These are phyloP conservation scores for Lacerta bilineata DNA, from an alignment of 2,797 vertebrate genomes.

Conservation along the genomic window DNA sequence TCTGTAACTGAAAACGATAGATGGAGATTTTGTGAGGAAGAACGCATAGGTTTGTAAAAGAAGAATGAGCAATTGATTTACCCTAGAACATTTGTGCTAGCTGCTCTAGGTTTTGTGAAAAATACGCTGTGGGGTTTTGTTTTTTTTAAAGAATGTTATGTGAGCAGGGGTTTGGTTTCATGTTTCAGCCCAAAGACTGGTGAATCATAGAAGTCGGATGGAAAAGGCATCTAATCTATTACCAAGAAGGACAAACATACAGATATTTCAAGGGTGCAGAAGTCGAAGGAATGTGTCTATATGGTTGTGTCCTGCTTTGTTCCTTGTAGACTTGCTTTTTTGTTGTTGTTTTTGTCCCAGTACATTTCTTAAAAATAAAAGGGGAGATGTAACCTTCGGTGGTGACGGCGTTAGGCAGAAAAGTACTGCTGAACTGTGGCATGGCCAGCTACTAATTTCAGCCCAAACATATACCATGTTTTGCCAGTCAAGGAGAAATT, in stretches of 20 bases:
- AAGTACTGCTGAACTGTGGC: constrained; percentile 43
- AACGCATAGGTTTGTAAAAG: not conserved
- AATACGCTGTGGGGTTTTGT: constrained; percentile 44
- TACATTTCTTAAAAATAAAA: constrained; percentile 14
- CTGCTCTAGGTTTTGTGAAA: constrained; percentile 42
- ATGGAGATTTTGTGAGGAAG: constrained; percentile 37
- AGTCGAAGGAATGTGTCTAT: constrained; percentile 22
- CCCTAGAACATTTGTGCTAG: constrained; percentile 2
- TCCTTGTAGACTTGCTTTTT: constrained; percentile 26
- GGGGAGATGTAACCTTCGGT: constrained; percentile 25
- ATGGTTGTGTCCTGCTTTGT: constrained; percentile 28
- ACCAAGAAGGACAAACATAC: constrained; percentile 33
- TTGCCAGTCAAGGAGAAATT: no score
- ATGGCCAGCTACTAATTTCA: constrained; percentile 34
- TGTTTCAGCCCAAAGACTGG: constrained; percentile 52
- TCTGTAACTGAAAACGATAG: constrained; percentile 3
- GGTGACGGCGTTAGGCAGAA: not conserved
- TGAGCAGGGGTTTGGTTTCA: constrained; percentile 47
- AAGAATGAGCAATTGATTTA: constrained; percentile 30
- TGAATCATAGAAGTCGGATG: constrained; percentile 55
- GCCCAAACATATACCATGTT: constrained; percentile 20
- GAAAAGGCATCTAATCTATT: constrained; percentile 53
- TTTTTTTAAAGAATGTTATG: constrained; percentile 23
- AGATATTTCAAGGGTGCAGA: constrained; percentile 42
- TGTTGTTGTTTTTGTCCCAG: not conserved